These are phyloP conservation scores for Coptodon bakossiorum DNA, from an alignment of 2,113 vertebrate species.

Conservation along the genomic window DNA sequence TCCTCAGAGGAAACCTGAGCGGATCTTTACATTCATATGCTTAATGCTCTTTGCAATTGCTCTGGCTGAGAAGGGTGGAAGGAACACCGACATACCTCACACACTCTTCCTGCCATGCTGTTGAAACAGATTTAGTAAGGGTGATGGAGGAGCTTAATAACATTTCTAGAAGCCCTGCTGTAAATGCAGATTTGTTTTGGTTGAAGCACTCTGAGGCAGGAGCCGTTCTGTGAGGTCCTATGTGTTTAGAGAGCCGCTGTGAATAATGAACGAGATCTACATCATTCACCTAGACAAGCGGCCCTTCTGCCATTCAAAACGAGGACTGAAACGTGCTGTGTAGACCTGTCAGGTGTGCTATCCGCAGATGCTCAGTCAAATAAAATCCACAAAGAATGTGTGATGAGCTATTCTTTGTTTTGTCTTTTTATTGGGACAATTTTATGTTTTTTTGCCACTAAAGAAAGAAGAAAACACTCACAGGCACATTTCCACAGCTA, in stretches of 20 bases:
- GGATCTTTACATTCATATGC: neutral
- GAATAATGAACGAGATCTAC: conserved; percentile 1
- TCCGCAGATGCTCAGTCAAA: conserved; percentile 6
- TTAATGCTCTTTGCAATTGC: neutral
- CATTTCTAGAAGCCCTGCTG: conserved; percentile 4
- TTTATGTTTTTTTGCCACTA: neutral
- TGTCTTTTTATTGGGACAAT: neutral
- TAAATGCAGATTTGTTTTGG: conserved; percentile 34
- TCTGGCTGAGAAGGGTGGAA: neutral
- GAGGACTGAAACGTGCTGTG: neutral
- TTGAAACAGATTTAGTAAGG: conserved; percentile 7
- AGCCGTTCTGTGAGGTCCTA: neutral
- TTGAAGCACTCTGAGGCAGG: neutral
- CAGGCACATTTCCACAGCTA: neutral
- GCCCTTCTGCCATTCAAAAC: neutral
- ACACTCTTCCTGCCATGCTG: neutral
- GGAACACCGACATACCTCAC: neutral
- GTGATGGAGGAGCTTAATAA: conserved; percentile 2
- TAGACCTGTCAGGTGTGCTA: conserved; percentile 8
- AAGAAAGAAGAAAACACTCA: neutral
- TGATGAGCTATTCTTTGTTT: neutral
- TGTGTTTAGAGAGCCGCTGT: neutral
- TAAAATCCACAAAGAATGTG: neutral
- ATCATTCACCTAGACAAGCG: conserved; percentile 3
- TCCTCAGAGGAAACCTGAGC: neutral